Evolutionary conservation across 2,888 invertebrate species (phyloP).

Genomic region (Auanema sp.): DNA sequence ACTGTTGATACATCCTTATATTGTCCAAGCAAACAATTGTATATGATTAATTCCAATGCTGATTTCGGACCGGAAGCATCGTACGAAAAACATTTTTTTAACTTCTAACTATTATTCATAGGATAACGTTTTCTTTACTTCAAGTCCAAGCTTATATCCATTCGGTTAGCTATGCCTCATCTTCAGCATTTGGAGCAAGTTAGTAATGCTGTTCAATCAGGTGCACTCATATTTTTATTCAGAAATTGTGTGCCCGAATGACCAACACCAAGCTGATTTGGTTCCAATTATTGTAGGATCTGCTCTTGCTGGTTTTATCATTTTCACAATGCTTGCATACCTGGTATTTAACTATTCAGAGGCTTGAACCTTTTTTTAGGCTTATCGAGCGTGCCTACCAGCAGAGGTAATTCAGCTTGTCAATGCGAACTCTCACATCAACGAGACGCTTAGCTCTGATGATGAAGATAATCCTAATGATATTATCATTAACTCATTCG

Average conservation of each 20-base stretch:
- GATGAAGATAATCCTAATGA: conserved; percentile 13
- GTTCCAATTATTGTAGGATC: conserved; percentile 45
- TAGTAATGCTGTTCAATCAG: not conserved
- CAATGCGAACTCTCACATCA: conserved; percentile 35
- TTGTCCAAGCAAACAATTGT: conserved; percentile 42
- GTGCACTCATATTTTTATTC: conserved; percentile 10
- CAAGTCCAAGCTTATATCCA: conserved; percentile 36
- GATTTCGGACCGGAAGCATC: conserved; percentile 30
- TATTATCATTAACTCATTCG: no score
- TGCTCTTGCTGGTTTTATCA: conserved; percentile 36
- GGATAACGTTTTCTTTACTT: conserved; percentile 32
- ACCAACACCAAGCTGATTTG: conserved; percentile 38
- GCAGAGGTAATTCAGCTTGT: conserved; percentile 38
- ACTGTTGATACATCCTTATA: conserved; percentile 23
- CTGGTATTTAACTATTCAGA: conserved; percentile 21
- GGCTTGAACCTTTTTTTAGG: conserved; percentile 20
- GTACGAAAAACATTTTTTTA: conserved; percentile 26
- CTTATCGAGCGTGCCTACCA: conserved; percentile 44
- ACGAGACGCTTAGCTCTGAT: conserved; percentile 20
- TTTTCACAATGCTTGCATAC: conserved; percentile 37
- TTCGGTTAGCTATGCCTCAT: not conserved
- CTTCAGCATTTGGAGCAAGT: conserved; percentile 12
- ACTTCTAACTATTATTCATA: conserved; percentile 17
- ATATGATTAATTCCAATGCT: conserved; percentile 32
- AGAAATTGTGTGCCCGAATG: conserved; percentile 39